Evolutionary conservation across 1,140 invertebrate genomes (phyloP).

Genomic region (Sitobion miscanthi): DNA sequence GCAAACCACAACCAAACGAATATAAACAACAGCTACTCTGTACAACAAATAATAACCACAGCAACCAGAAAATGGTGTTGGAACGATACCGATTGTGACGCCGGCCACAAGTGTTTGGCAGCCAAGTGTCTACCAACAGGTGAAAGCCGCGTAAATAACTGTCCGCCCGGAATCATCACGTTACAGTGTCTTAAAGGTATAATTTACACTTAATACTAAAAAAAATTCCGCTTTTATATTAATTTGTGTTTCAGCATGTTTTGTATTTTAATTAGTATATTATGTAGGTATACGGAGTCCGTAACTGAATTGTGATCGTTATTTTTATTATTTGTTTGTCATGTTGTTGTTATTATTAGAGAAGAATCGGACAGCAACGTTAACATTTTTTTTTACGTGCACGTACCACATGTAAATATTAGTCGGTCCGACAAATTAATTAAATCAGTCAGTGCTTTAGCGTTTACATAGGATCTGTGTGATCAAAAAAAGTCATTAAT

Average conservation of each 20-base stretch:
- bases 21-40: background rate
- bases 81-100: conserved; percentile 51
- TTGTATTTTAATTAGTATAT: conserved; percentile 19
- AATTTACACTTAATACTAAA: conserved; percentile 52
- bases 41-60: conserved; percentile 8
- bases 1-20: background rate
- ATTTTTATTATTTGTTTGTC: conserved; percentile 21
- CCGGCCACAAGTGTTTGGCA: conserved; percentile 51
- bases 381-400: background rate
- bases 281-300: background rate
- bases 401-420: background rate
- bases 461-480: conserved; percentile 22
- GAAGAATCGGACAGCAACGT: background rate
- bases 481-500: conserved; percentile 37
- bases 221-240: conserved; percentile 15
- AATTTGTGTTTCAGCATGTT: conserved; percentile 33
- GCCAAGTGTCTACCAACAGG: conserved; percentile 48
- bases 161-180: conserved; percentile 51
- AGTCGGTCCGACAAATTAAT: background rate
- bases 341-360: background rate
- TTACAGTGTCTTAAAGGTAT: conserved; percentile 54
- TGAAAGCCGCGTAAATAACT: conserved; percentile 53
- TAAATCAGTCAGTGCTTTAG: conserved; percentile 50
- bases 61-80: conserved; percentile 52
- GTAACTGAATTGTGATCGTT: background rate